phyloP scores from a whole-genome alignment of 2,113 vertebrate genomes.

The Microcebus lehilahytsara region DNA sequence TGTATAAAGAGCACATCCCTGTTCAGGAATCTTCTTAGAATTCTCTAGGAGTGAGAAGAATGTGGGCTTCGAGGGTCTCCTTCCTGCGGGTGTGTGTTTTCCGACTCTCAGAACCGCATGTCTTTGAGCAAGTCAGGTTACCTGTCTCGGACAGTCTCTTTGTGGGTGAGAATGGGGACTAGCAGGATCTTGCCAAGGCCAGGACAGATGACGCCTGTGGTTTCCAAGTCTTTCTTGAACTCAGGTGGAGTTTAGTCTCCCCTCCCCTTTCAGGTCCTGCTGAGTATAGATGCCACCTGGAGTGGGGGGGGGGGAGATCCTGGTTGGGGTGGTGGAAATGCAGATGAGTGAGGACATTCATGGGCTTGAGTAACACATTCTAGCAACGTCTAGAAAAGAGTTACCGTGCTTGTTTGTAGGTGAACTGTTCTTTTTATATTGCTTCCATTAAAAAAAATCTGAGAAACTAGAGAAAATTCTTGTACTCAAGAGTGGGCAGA shows the following conservation, averaged over 20 bases:
- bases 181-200: neutral
- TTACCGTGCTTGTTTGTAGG: neutral
- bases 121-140: neutral
- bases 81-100: fast-evolving
- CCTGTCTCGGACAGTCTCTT: neutral
- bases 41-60: neutral
- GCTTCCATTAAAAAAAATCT: neutral
- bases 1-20: neutral
- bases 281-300: neutral
- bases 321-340: neutral
- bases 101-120: neutral
- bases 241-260: neutral
- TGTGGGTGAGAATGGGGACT: neutral
- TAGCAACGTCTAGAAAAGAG: neutral
- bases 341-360: neutral
- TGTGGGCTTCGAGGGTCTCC: neutral
- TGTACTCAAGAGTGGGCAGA: neutral
- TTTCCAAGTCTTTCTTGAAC: neutral
- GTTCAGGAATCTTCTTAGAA: neutral
- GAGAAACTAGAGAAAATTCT: neutral
- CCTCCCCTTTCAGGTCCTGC: neutral
- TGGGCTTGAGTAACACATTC: neutral
- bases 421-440: neutral
- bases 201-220: neutral
- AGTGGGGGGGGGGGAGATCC: neutral